These are phyloP conservation scores for Gracilinanus agilis DNA, from an alignment of 2,113 vertebrate genomes.

Conservation along the genomic window DNA sequence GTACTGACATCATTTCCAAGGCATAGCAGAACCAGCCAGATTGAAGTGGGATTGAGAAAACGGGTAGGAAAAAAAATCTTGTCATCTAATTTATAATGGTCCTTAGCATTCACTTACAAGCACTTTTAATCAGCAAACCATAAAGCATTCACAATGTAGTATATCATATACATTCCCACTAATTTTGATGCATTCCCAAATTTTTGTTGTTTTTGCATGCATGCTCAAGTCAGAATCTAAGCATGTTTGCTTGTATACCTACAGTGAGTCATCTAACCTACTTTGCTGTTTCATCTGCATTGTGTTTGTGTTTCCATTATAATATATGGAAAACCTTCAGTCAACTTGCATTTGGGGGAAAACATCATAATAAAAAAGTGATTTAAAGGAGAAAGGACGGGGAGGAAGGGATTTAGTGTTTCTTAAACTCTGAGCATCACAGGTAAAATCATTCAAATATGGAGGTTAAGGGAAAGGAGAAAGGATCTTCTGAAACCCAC, in stretches of 20 bases:
- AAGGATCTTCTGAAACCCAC: not conserved
- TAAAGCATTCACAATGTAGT: constrained; percentile 56
- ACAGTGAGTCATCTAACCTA: constrained; percentile 44
- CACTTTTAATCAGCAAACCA: constrained; percentile 67
- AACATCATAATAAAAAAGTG: not conserved
- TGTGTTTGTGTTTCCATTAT: constrained; percentile 63
- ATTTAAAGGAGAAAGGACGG: not conserved
- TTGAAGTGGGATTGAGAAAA: constrained; percentile 68
- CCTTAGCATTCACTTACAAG: constrained; percentile 49
- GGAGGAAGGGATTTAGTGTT: not conserved
- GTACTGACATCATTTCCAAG: constrained; percentile 50
- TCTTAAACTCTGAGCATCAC: not conserved
- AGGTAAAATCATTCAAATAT: not conserved
- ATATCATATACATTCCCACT: constrained; percentile 46
- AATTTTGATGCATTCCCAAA: constrained; percentile 69
- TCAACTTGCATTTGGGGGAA: not conserved
- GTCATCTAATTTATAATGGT: constrained; percentile 53
- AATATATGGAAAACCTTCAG: constrained; percentile 50
- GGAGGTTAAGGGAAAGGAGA: not conserved
- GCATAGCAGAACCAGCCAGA: constrained; percentile 50
- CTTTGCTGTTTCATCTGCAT: constrained; percentile 1
- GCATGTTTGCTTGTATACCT: constrained; percentile 69
- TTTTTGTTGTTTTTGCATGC: constrained; percentile 74
- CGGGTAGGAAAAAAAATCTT: constrained; percentile 57
- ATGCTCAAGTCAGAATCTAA: constrained; percentile 58